These are phyloP conservation scores for Drosophila ogumai DNA, from an alignment of 1,140 invertebrate genomes.

Conservation along the genomic window DNA sequence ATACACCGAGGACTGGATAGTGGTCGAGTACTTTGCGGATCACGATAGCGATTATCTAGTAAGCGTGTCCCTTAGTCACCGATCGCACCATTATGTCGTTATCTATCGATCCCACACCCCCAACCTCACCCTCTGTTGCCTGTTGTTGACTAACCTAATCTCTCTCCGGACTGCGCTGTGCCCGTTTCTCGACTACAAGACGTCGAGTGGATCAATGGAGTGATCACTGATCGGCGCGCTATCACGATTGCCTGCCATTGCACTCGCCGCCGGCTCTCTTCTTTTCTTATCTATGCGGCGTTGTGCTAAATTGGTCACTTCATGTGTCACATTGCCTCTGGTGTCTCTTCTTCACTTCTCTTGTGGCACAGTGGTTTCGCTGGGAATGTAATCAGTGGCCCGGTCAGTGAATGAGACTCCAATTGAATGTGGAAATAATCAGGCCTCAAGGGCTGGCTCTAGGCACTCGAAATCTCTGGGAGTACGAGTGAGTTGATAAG, in stretches of 20 bases:
- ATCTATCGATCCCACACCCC: slow-evolving; percentile 11
- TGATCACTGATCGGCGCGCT: slow-evolving; percentile 15
- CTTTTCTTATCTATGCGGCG: slow-evolving; percentile 47
- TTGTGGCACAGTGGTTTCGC: slow-evolving; percentile 33
- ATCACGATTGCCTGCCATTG: slow-evolving; percentile 23
- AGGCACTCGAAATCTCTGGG: slow-evolving; percentile 5
- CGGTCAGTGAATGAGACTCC: background rate
- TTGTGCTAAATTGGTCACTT: slow-evolving; percentile 59
- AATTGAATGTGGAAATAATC: slow-evolving; percentile 10
- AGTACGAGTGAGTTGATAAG: slow-evolving; percentile 19
- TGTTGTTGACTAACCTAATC: slow-evolving; percentile 29
- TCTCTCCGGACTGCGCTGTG: slow-evolving; percentile 4
- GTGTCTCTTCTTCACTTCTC: slow-evolving; percentile 15
- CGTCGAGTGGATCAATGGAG: slow-evolving; percentile 38
- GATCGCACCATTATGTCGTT: slow-evolving; percentile 10
- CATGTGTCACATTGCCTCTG: slow-evolving; percentile 33
- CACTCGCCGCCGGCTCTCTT: slow-evolving; percentile 22
- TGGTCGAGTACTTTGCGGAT: slow-evolving; percentile 77
- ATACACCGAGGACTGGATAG: slow-evolving; percentile 78
- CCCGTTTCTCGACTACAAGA: slow-evolving; percentile 22
- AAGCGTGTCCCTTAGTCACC: slow-evolving; percentile 39
- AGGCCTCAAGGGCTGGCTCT: background rate
- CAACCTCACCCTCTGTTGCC: background rate
- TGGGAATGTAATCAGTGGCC: slow-evolving; percentile 14
- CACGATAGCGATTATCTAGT: slow-evolving; percentile 80